These are phyloP conservation scores for Cryptoleucopteryx plumbea DNA, from an alignment of 2,113 vertebrate species.

Conservation along the genomic window DNA sequence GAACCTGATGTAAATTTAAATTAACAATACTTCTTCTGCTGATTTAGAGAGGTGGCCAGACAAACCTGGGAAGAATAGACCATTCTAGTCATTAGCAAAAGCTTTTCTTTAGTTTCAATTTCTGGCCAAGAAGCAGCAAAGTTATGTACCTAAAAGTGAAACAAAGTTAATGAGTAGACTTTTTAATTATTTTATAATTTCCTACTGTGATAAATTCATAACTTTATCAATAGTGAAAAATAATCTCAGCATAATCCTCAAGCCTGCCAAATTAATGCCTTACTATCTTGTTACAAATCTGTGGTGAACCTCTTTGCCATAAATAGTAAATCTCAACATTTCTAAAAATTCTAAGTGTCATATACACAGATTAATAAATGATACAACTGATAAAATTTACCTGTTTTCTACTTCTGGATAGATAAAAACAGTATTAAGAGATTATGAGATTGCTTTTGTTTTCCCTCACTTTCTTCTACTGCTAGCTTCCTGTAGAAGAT, in stretches of 20 bases:
- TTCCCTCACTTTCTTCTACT: slow-evolving; percentile 15
- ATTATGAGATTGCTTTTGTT: slow-evolving; percentile 8
- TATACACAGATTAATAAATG: neutral
- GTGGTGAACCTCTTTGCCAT: neutral
- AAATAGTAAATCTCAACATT: neutral
- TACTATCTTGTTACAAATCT: neutral
- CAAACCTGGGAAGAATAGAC: neutral
- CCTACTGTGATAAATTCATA: neutral
- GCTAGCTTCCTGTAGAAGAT: slow-evolving; percentile 24
- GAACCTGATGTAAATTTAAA: neutral
- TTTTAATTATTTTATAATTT: neutral
- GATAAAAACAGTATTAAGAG: neutral
- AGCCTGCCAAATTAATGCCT: neutral
- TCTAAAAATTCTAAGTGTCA: neutral
- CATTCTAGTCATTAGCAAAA: neutral
- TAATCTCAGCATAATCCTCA: neutral
- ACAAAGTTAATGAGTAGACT: neutral
- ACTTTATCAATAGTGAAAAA: neutral
- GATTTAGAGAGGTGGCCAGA: neutral
- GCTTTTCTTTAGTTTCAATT: neutral
- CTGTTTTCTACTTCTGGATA: neutral
- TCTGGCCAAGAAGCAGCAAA: neutral
- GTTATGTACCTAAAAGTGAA: neutral
- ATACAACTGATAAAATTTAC: neutral
- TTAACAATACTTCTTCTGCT: neutral